Evolutionary conservation across 1,140 invertebrate genomes (phyloP).

Genomic region (Saccostrea echinata): DNA sequence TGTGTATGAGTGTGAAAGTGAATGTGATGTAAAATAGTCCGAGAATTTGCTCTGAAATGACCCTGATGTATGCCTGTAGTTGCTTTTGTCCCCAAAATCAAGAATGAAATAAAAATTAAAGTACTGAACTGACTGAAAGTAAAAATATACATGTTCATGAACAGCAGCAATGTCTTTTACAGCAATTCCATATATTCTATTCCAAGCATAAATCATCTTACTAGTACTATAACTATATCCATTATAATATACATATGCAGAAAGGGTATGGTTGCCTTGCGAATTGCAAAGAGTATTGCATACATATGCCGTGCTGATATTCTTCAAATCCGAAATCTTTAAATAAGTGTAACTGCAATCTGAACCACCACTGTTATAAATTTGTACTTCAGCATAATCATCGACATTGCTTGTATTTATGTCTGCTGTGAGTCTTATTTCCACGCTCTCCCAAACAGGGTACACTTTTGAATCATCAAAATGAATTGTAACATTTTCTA

Average conservation of each 20-base stretch:
- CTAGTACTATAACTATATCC: background rate
- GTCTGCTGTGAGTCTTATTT: background rate
- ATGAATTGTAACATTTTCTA: background rate
- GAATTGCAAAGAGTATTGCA: background rate
- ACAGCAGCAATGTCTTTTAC: background rate
- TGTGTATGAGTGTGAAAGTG: background rate
- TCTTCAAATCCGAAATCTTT: background rate
- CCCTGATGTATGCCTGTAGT: background rate
- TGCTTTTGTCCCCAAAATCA: background rate
- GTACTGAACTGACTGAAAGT: background rate
- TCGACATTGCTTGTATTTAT: background rate
- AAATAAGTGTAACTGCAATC: background rate
- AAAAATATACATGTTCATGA: background rate
- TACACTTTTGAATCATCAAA: background rate
- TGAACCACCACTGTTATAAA: background rate
- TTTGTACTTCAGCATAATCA: background rate
- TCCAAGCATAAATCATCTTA: background rate
- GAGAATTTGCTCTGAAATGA: background rate
- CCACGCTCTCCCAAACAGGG: background rate
- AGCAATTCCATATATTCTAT: background rate
- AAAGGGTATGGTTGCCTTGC: background rate
- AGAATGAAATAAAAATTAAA: background rate
- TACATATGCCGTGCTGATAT: background rate
- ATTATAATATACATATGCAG: background rate
- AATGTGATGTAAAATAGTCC: background rate